Evolutionary conservation across 2,888 invertebrate genomes (phyloP).

Genomic region (Ormyrus labotus): DNA sequence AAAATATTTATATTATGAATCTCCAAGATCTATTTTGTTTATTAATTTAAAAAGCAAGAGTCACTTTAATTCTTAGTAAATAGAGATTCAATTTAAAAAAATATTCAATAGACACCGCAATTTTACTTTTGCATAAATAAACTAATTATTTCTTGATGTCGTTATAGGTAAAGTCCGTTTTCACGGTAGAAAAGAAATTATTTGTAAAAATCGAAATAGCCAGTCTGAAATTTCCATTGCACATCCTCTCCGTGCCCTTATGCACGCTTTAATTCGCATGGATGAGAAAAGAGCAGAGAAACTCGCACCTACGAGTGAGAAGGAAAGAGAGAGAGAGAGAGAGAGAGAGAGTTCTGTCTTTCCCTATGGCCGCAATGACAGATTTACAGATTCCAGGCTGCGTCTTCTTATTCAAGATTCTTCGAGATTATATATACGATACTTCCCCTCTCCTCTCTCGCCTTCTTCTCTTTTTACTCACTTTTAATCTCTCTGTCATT

Average conservation of each 20-base stretch:
- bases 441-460: conserved; percentile 10
- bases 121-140: not conserved
- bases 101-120: no score
- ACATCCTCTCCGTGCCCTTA: not conserved
- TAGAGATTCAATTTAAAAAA: no score
- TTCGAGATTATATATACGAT: conserved; percentile 23
- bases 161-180: no score
- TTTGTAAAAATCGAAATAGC: no score
- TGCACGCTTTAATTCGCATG: not conserved
- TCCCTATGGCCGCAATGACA: conserved; percentile 73
- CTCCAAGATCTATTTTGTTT: no score
- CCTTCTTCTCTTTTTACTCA: conserved; percentile 16
- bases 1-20: not conserved
- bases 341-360: not conserved
- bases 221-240: not conserved
- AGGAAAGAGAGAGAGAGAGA: not conserved
- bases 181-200: no score
- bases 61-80: no score
- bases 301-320: not conserved
- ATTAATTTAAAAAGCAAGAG: no score
- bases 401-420: conserved; percentile 47
- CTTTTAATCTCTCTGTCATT: conserved; percentile 46
- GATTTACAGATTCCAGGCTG: conserved; percentile 75
- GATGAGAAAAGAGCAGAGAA: not conserved
- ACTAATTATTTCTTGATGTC: no score